Conservation (phyloP, 2,888 invertebrate genomes). For the Amiota communis region DNA sequence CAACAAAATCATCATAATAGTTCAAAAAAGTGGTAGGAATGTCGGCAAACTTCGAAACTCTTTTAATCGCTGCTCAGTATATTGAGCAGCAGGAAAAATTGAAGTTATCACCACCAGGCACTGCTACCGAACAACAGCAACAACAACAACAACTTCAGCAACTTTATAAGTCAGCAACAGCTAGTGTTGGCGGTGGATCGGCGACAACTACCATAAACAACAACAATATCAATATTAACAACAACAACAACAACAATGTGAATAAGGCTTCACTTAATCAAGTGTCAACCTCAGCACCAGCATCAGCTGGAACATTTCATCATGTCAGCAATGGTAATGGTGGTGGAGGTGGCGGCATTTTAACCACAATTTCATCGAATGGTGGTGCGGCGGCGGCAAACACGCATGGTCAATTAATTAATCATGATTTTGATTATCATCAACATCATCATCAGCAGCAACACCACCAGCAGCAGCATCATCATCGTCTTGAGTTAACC, state of each 20-base stretch:
- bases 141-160: slow-evolving; percentile 13
- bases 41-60: slow-evolving; percentile 65
- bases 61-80: slow-evolving; percentile 70
- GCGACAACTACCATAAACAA: slow-evolving; percentile 6
- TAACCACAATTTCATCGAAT: not conserved
- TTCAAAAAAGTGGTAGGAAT: slow-evolving; percentile 45
- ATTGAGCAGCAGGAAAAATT: slow-evolving; percentile 70
- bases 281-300: slow-evolving; percentile 3
- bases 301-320: slow-evolving; percentile 16
- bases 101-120: slow-evolving; percentile 51
- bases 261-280: not conserved
- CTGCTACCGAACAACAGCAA: slow-evolving; percentile 11
- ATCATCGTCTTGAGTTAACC: not conserved
- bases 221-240: slow-evolving; percentile 5
- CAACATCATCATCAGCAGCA: not conserved
- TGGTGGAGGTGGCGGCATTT: not conserved
- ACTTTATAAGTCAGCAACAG: slow-evolving; percentile 4
- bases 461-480: not conserved
- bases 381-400: not conserved
- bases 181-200: not conserved
- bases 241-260: not conserved
- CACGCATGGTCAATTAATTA: slow-evolving; percentile 18
- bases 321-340: not conserved
- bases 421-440: slow-evolving; percentile 15
- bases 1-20: not conserved